phyloP scores from a whole-genome alignment of 2,113 vertebrate genomes.

The Cairina moschata region DNA sequence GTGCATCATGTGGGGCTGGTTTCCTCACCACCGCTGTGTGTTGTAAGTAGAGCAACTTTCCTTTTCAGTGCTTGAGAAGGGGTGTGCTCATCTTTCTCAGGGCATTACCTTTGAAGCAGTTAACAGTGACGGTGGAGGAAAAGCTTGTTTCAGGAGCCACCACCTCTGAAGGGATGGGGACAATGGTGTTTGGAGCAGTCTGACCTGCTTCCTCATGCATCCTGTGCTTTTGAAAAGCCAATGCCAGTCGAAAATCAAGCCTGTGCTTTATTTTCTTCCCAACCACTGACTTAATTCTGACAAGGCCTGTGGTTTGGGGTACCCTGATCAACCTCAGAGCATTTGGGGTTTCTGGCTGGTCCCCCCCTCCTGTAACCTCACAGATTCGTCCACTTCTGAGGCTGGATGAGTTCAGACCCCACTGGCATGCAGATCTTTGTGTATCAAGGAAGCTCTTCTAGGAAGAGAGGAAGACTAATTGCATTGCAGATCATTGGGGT shows the following conservation, averaged over 20 bases:
- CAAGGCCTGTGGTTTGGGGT: neutral
- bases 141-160: neutral
- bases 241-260: neutral
- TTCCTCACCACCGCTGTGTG: neutral
- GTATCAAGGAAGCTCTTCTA: neutral
- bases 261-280: neutral
- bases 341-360: neutral
- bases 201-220: neutral
- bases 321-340: neutral
- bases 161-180: neutral
- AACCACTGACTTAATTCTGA: neutral
- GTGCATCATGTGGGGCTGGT: rapidly evolving
- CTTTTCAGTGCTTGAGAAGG: neutral
- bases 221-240: neutral
- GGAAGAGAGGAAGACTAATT: neutral
- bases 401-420: neutral
- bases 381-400: rapidly evolving
- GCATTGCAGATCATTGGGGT: neutral
- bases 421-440: rapidly evolving
- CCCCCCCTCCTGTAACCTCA: neutral
- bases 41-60: neutral
- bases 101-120: rapidly evolving
- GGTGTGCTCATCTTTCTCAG: neutral
- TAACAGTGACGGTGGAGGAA: neutral
- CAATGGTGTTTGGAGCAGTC: neutral